A percentile compares a stretch with the other conserved stretches of the same genome.
Evolutionary conservation across 1,140 invertebrate species (phyloP).

Genomic region (Drosophila jambulina): DNA sequence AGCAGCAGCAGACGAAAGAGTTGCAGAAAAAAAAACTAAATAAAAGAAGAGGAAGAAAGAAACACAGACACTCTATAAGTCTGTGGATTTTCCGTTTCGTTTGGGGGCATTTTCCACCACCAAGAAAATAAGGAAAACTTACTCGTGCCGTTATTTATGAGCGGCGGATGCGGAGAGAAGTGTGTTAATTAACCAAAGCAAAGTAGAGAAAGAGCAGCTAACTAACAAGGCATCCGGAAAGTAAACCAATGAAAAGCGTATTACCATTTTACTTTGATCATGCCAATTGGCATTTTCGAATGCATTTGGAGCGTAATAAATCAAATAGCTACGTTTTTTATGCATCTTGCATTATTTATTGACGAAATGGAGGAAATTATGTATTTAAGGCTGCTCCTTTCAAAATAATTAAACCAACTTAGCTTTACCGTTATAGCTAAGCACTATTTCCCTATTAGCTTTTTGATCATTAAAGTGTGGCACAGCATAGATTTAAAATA

Average conservation of each 20-base stretch:
- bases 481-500: background rate
- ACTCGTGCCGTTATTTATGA: constrained; percentile 70
- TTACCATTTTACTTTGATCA: constrained; percentile 39
- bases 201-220: constrained; percentile 25
- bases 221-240: constrained; percentile 64
- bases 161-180: constrained; percentile 48
- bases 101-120: constrained; percentile 38
- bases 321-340: constrained; percentile 15
- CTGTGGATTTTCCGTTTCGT: constrained; percentile 73
- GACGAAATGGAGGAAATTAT: constrained; percentile 14
- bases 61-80: constrained; percentile 43
- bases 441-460: background rate
- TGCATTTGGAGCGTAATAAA: constrained; percentile 53
- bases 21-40: constrained; percentile 12
- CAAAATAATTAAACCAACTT: background rate
- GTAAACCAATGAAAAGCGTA: constrained; percentile 53
- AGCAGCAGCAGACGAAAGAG: constrained; percentile 26
- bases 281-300: constrained; percentile 32
- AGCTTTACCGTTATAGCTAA: too few species aligned
- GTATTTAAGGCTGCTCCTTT: constrained; percentile 2
- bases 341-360: constrained; percentile 28
- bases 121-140: constrained; percentile 63
- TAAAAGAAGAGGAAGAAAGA: constrained; percentile 14
- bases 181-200: constrained; percentile 71
- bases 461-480: background rate